These are phyloP conservation scores for Gerris lacustris DNA, from an alignment of 2,888 invertebrate species.

Conservation along the genomic window DNA sequence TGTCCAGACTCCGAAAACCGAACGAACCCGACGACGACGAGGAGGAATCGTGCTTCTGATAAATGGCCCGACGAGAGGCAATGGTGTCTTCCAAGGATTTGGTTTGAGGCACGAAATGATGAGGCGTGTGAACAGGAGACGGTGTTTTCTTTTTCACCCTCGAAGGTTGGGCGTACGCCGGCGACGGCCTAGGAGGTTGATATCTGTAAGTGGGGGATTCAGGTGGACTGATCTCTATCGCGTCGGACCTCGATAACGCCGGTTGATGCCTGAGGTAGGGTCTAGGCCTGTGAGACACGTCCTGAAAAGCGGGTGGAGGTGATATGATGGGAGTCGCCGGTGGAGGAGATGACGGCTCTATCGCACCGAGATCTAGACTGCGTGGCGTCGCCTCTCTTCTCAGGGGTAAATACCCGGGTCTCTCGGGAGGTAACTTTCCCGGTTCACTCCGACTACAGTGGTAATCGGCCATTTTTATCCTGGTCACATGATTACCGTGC, in stretches of 20 bases:
- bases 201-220: conserved; percentile 35
- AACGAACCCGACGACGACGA: conserved; percentile 47
- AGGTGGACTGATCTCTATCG: conserved; percentile 44
- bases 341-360: conserved; percentile 44
- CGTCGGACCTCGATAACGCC: conserved; percentile 38
- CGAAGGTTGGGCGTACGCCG: conserved; percentile 32
- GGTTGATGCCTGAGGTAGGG: neutral
- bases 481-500: conserved; percentile 23
- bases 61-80: conserved; percentile 44
- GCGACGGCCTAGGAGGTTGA: conserved; percentile 34
- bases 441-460: conserved; percentile 41
- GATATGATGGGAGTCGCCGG: conserved; percentile 57
- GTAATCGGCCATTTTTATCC: conserved; percentile 42
- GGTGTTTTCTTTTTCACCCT: conserved; percentile 32
- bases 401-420: conserved; percentile 36
- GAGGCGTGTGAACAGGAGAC: conserved; percentile 29
- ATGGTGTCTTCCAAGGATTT: conserved; percentile 43
- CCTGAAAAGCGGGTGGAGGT: conserved; percentile 57
- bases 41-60: conserved; percentile 42
- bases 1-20: conserved; percentile 52
- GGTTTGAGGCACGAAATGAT: conserved; percentile 33
- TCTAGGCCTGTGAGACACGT: conserved; percentile 35
- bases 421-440: conserved; percentile 24
- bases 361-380: conserved; percentile 23
- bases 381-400: conserved; percentile 25